A percentile compares a stretch with the other conserved stretches of the same genome.
Evolutionary conservation across 2,797 vertebrate genomes (phyloP).

Genomic region (Florisuga fusca): DNA sequence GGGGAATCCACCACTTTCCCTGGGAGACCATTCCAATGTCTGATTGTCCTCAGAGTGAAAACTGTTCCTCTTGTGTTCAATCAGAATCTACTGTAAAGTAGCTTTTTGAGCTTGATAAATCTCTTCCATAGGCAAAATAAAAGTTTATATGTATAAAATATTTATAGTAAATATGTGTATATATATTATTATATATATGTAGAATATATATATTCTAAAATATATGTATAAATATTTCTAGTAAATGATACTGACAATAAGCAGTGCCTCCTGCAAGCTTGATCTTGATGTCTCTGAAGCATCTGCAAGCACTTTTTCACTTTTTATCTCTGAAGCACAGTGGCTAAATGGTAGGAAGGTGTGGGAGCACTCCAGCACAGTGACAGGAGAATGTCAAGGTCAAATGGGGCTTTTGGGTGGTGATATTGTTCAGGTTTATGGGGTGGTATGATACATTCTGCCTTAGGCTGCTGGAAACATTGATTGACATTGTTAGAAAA

Average conservation of each 20-base stretch:
- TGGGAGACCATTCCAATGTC: too few relatives aligned
- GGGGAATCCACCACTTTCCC: too few relatives aligned
- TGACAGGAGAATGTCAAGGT: not conserved
- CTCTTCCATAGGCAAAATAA: not conserved
- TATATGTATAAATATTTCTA: not conserved
- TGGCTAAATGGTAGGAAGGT: not conserved
- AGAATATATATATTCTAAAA: too few relatives aligned
- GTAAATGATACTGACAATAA: not conserved
- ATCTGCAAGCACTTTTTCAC: not conserved
- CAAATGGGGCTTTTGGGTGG: not conserved
- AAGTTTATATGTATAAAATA: not conserved
- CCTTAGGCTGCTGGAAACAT: not conserved
- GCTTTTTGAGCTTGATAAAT: not conserved
- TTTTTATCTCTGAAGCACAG: not conserved
- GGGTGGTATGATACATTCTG: not conserved
- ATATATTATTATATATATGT: not conserved
- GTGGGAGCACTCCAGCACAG: not conserved
- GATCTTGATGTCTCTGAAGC: not conserved
- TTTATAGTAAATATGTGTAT: not conserved
- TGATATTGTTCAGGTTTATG: not conserved
- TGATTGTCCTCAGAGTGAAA: too few relatives aligned
- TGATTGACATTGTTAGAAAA: not conserved
- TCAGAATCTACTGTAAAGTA: not conserved
- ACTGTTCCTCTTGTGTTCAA: too few relatives aligned
- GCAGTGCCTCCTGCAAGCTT: not conserved